phyloP scores from a whole-genome alignment of 2,888 invertebrate species.

The Agriopis leucophaearia region DNA sequence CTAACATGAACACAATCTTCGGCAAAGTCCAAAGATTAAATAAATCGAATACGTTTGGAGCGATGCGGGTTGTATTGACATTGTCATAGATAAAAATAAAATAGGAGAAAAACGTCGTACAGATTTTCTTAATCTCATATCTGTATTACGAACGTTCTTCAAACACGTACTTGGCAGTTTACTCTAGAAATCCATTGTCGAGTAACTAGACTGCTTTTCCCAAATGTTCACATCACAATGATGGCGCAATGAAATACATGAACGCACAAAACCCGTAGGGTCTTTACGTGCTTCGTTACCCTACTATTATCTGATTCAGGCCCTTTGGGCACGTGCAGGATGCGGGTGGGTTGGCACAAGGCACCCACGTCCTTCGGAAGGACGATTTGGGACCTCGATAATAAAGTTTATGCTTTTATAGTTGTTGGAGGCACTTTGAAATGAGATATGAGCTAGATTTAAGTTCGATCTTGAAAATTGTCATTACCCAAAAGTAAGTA shows the following conservation, averaged over 20 bases:
- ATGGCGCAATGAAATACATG: background rate
- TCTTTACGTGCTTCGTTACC: conserved; percentile 1
- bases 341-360: conserved; percentile 41
- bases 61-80: background rate
- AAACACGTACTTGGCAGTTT: too few species aligned
- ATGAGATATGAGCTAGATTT: background rate
- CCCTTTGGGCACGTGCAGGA: conserved; percentile 42
- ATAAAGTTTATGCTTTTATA: background rate
- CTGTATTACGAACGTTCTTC: too few species aligned
- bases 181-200: background rate
- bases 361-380: conserved; percentile 41
- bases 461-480: too few species aligned
- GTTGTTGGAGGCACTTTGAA: background rate
- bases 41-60: background rate
- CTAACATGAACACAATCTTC: too few species aligned
- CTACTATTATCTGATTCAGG: conserved; percentile 19
- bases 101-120: too few species aligned
- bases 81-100: too few species aligned
- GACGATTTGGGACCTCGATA: conserved; percentile 30
- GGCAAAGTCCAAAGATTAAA: background rate
- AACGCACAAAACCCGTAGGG: background rate
- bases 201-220: background rate
- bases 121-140: too few species aligned
- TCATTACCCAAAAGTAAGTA: background rate
- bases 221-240: background rate